Base-by-base conservation (phyloP, 2,797 vertebrate species). In the Parauchenoglanis punctatus region DNA sequence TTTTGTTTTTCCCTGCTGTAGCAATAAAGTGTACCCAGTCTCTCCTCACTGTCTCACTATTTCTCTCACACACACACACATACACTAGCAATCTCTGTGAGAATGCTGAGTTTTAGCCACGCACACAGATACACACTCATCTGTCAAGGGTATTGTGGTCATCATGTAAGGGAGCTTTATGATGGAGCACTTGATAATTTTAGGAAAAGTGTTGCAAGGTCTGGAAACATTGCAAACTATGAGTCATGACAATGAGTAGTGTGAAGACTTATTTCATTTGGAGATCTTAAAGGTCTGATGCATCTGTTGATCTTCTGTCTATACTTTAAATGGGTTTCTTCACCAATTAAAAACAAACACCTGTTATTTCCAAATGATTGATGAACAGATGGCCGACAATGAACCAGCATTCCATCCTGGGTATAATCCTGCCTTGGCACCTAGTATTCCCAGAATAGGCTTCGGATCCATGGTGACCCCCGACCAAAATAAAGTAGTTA, bases 31-130 rank as follows among this genome's bases (percentile, higher is more conserved):
- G 11, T 81, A 31, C 54, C 28, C 56, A 59, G 31, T n/a, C 35
- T 59, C n/a, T 20, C 18, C 17, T 68, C 17, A 35, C 46, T 23
- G 2, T 83, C 61, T 83, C 44, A 46, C 59, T 52, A 8, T 28
- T 44, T 46, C 23, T 68, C 61, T 35, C n/a, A 56, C n/a, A 31
- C n/a, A 31, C 81, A 83, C 13, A 68, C 20, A 31, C 31, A 31
- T 31, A 68, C 81, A 65, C 63, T 54, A 25, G 13, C 12, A 54
- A 82, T 46, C 35, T 63, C 59, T 46, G 25, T 11, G 31, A 81
- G 31, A 70, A 72, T 68, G 6, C 49, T 46, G 80, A 58, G 23
- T 86, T 88, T 80, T 76, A 89, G 89, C 87, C 85, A 90, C n/a
- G 52, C 83, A 86, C 59, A 68, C 89, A 89, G 78, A 83, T 49